Conservation (phyloP, 2,888 invertebrate genomes). For the Strigamia crassipes region DNA sequence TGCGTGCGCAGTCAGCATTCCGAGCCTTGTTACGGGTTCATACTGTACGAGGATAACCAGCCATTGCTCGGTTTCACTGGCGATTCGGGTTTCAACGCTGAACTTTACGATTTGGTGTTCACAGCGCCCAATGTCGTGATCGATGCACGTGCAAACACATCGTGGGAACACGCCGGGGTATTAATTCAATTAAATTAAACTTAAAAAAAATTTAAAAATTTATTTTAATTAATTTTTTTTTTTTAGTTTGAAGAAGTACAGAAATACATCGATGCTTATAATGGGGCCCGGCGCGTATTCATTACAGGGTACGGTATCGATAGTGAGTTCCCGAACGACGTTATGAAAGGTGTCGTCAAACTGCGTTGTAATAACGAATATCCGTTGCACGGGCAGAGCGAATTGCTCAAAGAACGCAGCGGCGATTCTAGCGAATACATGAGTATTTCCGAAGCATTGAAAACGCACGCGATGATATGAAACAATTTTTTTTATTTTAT, state of each 20-base stretch:
- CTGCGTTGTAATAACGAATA: slow-evolving; percentile 47
- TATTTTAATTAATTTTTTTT: no score
- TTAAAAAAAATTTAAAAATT: background rate
- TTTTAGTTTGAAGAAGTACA: slow-evolving; percentile 43
- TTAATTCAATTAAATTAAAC: background rate
- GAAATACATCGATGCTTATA: slow-evolving; percentile 24
- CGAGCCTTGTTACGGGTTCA: slow-evolving; percentile 49
- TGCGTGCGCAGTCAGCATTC: slow-evolving; percentile 48
- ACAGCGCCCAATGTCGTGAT: slow-evolving; percentile 48
- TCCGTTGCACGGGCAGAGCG: background rate
- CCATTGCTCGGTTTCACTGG: slow-evolving; percentile 49
- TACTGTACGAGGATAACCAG: slow-evolving; percentile 46
- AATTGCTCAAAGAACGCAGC: background rate
- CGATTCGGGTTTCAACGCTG: slow-evolving; percentile 49
- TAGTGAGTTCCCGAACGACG: slow-evolving; percentile 45
- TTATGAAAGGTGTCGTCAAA: slow-evolving; percentile 39
- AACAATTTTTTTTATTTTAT: background rate
- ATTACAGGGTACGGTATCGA: slow-evolving; percentile 49
- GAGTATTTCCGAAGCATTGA: background rate
- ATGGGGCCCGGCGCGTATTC: slow-evolving; percentile 32
- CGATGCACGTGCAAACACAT: slow-evolving; percentile 45
- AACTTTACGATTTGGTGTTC: slow-evolving; percentile 48
- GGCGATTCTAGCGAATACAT: background rate
- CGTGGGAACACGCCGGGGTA: slow-evolving; percentile 50
- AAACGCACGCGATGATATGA: background rate